Evolutionary conservation across 2,797 vertebrate genomes (phyloP).

Genomic region (Oryzias sinensis): DNA sequence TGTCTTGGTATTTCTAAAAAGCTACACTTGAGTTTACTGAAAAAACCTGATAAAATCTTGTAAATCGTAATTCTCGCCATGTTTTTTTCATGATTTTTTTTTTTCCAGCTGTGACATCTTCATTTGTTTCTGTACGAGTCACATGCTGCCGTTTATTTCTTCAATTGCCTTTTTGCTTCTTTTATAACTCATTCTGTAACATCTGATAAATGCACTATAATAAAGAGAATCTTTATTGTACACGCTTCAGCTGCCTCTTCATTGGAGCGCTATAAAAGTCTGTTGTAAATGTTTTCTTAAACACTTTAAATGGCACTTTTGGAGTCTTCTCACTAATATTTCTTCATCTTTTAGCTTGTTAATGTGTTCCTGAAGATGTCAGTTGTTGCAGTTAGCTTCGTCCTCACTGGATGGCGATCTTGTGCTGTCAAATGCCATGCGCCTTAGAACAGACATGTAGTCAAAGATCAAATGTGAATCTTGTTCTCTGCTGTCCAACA

Average conservation of each 20-base stretch:
- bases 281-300: not conserved
- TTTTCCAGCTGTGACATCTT: constrained; percentile 78
- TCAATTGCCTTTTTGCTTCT: constrained; percentile 54
- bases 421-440: no score
- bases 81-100: constrained; percentile 63
- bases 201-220: constrained; percentile 83
- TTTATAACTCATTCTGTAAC: constrained; percentile 73
- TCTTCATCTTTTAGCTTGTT: no score
- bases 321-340: no score
- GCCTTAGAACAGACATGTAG: not conserved
- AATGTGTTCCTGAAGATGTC: no score
- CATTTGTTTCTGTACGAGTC: constrained; percentile 72
- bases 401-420: no score
- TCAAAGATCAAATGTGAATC: not conserved
- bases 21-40: not conserved
- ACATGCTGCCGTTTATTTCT: constrained; percentile 63
- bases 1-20: constrained; percentile 3
- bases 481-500: no score
- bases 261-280: not conserved
- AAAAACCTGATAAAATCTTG: constrained; percentile 20
- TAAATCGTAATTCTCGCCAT: constrained; percentile 57
- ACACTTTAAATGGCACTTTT: no score
- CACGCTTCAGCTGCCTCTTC: not conserved
- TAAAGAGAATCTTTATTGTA: constrained; percentile 83
- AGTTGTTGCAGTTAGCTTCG: no score